Percentiles rank a stretch among this genome's conserved stretches.
Evolutionary conservation across 2,797 vertebrate genomes (phyloP).

Genomic region (Syndactyla subalaris): DNA sequence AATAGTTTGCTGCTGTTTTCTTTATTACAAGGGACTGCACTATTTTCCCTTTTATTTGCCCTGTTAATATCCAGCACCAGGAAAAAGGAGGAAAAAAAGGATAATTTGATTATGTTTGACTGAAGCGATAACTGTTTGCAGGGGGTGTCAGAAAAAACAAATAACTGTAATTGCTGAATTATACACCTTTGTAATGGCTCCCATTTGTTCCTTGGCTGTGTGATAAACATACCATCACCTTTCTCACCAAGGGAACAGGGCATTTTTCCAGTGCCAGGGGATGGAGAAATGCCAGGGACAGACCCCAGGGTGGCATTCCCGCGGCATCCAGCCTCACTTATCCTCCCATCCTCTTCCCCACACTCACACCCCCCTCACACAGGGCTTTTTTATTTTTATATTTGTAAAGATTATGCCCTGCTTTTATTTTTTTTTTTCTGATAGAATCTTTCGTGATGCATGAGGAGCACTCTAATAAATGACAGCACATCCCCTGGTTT

Average conservation of each 20-base stretch:
- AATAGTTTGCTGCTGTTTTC: constrained; percentile 75
- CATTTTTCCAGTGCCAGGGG: not conserved
- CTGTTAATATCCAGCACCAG: constrained; percentile 47
- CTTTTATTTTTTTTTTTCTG: not conserved
- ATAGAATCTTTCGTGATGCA: rapidly evolving
- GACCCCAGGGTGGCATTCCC: not conserved
- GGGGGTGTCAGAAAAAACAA: constrained; percentile 66
- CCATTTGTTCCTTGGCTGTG: constrained; percentile 11
- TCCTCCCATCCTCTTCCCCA: not conserved
- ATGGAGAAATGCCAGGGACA: not conserved
- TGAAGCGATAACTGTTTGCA: constrained; percentile 64
- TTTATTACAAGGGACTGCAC: constrained; percentile 69
- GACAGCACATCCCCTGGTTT: not conserved
- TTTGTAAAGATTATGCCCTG: not conserved
- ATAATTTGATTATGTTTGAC: constrained; percentile 65
- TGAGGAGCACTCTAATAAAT: not conserved
- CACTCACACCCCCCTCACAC: not conserved
- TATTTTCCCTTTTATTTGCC: constrained; percentile 45
- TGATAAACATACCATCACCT: constrained; percentile 57
- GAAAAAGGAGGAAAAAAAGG: not conserved
- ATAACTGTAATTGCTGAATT: constrained; percentile 62
- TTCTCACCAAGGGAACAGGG: not conserved
- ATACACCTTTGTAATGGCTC: constrained; percentile 57
- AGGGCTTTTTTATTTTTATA: rapidly evolving
- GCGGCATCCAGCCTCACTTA: rapidly evolving